phyloP scores from a whole-genome alignment of 1,140 invertebrate genomes.

The Brachystomella parvula region DNA sequence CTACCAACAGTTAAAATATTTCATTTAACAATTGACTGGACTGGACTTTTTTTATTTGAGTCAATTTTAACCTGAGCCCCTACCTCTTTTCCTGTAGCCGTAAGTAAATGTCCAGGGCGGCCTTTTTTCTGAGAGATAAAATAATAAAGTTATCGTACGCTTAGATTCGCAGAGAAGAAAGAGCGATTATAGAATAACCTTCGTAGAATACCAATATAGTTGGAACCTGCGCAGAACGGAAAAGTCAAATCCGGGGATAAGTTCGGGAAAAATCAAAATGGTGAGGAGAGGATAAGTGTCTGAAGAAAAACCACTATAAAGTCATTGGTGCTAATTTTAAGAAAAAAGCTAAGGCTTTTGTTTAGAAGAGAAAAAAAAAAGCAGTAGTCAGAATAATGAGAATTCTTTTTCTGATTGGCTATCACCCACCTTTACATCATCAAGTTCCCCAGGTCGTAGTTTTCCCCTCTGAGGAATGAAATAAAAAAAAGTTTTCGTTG shows the following conservation, averaged over 20 bases:
- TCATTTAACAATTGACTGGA: neutral
- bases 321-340: conserved; percentile 7
- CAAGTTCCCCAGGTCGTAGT: conserved; percentile 67
- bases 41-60: neutral
- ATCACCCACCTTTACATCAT: conserved; percentile 57
- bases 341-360: neutral
- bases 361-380: neutral
- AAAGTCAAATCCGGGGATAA: too few relatives aligned
- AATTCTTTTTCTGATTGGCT: conserved; percentile 3
- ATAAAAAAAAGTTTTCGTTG: neutral
- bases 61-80: neutral
- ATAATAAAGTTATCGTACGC: too few relatives aligned
- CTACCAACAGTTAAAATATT: neutral
- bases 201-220: neutral
- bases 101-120: conserved; percentile 25
- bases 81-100: conserved; percentile 21
- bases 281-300: too few relatives aligned
- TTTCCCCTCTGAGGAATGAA: conserved; percentile 51
- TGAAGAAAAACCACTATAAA: neutral
- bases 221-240: too few relatives aligned
- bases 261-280: too few relatives aligned
- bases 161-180: too few relatives aligned
- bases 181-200: too few relatives aligned
- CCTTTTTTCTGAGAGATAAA: conserved; percentile 21
- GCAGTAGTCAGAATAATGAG: neutral